Percentiles rank a stretch among this genome's conserved stretches.
These are phyloP conservation scores for Ambastaia sidthimunki DNA, from an alignment of 2,797 vertebrate species.

Conservation along the genomic window DNA sequence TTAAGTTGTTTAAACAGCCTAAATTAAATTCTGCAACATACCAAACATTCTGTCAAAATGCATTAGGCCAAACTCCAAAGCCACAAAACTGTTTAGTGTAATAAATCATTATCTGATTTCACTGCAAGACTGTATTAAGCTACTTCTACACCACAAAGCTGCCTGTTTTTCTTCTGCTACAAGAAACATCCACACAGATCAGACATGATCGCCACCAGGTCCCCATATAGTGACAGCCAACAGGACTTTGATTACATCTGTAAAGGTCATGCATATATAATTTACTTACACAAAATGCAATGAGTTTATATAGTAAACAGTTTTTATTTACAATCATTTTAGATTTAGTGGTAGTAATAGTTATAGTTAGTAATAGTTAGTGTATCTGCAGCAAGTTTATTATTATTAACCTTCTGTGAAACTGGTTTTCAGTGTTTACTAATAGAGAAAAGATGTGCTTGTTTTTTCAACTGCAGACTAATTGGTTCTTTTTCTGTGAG, in stretches of 20 bases:
- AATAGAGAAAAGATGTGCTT: no score
- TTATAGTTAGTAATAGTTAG: no score
- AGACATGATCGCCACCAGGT: not conserved
- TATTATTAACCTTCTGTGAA: no score
- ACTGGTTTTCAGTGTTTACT: no score
- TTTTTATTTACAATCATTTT: no score
- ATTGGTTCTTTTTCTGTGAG: no score
- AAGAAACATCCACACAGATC: not conserved
- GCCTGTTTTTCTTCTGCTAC: not conserved
- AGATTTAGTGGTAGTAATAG: no score
- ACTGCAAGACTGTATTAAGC: not conserved
- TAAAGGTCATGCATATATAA: no score
- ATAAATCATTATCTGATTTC: not conserved
- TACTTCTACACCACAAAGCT: not conserved
- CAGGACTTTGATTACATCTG: not conserved
- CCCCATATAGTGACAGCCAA: not conserved
- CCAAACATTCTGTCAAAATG: not conserved
- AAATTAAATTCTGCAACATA: not conserved
- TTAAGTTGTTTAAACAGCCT: not conserved
- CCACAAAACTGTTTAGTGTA: slow-evolving; percentile 4
- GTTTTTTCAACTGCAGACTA: no score
- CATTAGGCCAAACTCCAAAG: slow-evolving; percentile 5
- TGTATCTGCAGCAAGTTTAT: no score
- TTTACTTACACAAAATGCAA: no score
- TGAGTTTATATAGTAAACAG: no score